Evolutionary conservation across 2,113 vertebrate genomes (phyloP).

Genomic region (Rhynchopsitta pachyrhyncha): DNA sequence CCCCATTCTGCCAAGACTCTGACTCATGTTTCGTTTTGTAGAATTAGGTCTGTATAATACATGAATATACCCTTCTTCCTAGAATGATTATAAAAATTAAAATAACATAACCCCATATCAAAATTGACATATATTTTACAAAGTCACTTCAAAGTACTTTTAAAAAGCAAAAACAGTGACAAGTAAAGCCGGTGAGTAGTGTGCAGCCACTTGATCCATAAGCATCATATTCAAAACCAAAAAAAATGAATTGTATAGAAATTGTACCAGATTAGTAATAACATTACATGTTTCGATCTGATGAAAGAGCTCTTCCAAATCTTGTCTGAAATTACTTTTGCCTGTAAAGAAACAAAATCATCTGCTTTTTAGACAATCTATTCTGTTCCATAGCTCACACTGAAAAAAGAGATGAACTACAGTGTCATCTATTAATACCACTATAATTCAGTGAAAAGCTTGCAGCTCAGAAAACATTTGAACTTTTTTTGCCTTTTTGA

Average conservation of each 20-base stretch:
- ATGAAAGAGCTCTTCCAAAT: neutral
- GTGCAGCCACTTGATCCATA: neutral
- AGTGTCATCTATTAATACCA: neutral
- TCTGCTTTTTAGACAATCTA: neutral
- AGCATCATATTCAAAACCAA: neutral
- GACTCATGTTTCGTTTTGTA: neutral
- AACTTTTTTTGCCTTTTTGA: neutral
- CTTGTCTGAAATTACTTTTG: neutral
- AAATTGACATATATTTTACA: neutral
- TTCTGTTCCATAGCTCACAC: neutral
- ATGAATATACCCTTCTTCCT: neutral
- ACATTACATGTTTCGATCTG: neutral
- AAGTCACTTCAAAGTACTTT: neutral
- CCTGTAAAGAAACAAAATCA: neutral
- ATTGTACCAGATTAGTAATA: neutral
- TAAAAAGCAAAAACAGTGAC: neutral
- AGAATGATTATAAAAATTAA: neutral
- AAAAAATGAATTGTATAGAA: neutral
- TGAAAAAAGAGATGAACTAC: neutral
- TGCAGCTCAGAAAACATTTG: neutral
- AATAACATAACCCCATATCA: neutral
- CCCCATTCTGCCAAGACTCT: neutral
- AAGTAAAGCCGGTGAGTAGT: neutral
- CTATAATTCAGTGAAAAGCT: neutral
- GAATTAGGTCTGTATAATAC: neutral